Evolutionary conservation across 2,113 vertebrate genomes (phyloP), one percentile per base, ranked within the genome.

Genomic region (Turnix velox): DNA sequence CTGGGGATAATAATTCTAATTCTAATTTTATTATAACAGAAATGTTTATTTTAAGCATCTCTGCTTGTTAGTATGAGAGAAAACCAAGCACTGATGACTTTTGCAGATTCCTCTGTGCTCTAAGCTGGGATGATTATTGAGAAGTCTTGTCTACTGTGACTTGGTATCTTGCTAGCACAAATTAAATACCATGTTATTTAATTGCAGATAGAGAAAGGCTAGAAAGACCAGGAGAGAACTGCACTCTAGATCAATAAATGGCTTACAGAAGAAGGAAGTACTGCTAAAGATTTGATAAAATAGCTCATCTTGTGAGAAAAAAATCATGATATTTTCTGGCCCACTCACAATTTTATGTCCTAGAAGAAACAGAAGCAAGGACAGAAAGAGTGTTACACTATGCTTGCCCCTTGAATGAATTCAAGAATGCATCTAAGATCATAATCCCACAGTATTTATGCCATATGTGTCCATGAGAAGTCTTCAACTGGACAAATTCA

Each of bases 371-470:
- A 72, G 31, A 87, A 63, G 6, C 22, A 87, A 43, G 9, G 7
- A 20, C 8, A 45, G n/a, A n/a, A 73, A 74, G 16, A 54, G 2
- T 14, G 71, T 72, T 75, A 59, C 0, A 0, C 12, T 55, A 27
- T 40, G 27, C 39, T 7, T 57, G 3, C 19, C 49, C 17, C 23
- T n/a, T 17, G 18, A 84, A 58, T 30, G 9, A 77, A 72, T 4
- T 80, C 14, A 28, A 59, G n/a, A 80, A 77, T 11, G 4, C 20
- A 59, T 14, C n/a, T 90, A 16, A 76, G 58, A 24, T 11, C 7
- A 20, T 7, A 11, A 42, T 59, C 7, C 9, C 45, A 49, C 40
- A 59, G 9, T 68, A 46, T 55, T 84, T 90, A 68, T 31, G 8
- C 17, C 14, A 28, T 48, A 46, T 25, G 6, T 58, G 19, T 42